A percentile compares a stretch with the other conserved stretches of the same genome.
Conservation (phyloP, 2,888 invertebrate species). For the Eupithecia subfuscata region DNA sequence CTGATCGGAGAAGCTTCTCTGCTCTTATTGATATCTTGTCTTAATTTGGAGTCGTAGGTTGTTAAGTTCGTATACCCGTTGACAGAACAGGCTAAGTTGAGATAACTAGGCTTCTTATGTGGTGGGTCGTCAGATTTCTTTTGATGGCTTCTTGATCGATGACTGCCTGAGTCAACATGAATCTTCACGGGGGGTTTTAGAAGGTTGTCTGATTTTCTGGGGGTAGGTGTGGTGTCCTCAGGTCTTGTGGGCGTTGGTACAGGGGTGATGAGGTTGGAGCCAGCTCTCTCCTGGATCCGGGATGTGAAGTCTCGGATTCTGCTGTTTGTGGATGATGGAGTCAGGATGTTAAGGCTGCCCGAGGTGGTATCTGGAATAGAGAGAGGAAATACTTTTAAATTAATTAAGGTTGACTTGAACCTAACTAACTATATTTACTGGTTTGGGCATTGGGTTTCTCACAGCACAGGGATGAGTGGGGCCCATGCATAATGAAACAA, state of each 20-base stretch:
- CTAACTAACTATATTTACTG: neutral
- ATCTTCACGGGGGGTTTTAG: conserved; percentile 77
- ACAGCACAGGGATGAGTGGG: neutral
- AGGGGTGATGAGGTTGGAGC: conserved; percentile 61
- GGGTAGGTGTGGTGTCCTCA: conserved; percentile 63
- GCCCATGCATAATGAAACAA: neutral
- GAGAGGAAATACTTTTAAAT: conserved; percentile 10
- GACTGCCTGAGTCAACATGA: conserved; percentile 68
- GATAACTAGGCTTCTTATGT: conserved; percentile 92
- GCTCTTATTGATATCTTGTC: conserved; percentile 89
- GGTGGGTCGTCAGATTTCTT: conserved; percentile 74
- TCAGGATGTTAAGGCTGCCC: conserved; percentile 85
- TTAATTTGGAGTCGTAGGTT: conserved; percentile 92
- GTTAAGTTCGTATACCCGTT: conserved; percentile 95
- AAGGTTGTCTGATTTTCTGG: conserved; percentile 67
- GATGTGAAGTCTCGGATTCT: conserved; percentile 84
- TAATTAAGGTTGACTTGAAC: neutral
- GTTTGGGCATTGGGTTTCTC: neutral
- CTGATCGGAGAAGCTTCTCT: conserved; percentile 89
- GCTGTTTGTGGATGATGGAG: conserved; percentile 85
- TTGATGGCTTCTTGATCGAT: conserved; percentile 69
- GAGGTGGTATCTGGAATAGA: conserved; percentile 83
- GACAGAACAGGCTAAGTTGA: conserved; percentile 94
- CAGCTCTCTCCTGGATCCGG: conserved; percentile 83
- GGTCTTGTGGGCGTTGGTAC: conserved; percentile 68